Evolutionary conservation across 2,797 vertebrate genomes (phyloP).

Genomic region (Pseudocheirus occidentalis): DNA sequence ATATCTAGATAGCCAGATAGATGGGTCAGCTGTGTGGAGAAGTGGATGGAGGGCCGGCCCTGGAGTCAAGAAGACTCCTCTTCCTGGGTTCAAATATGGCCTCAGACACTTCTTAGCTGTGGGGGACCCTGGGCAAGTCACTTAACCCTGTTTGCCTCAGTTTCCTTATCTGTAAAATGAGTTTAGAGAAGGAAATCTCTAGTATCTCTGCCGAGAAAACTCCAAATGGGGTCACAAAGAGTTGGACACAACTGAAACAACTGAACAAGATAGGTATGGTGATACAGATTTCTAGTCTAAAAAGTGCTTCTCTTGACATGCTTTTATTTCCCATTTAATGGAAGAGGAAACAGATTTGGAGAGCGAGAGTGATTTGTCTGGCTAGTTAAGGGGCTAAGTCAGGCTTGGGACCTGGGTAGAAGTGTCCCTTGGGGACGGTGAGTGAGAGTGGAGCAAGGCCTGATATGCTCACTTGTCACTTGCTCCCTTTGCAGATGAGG

Average conservation of each 20-base stretch:
- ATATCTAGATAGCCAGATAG: background rate
- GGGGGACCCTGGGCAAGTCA: background rate
- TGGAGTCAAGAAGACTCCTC: too few species aligned
- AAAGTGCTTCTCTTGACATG: background rate
- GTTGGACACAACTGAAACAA: background rate
- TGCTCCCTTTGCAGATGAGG: conserved; percentile 88
- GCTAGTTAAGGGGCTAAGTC: background rate
- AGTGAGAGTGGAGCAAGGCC: background rate
- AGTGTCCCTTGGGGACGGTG: background rate
- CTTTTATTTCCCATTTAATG: background rate
- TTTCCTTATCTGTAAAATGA: background rate
- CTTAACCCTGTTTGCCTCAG: background rate
- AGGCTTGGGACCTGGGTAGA: background rate
- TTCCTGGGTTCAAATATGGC: background rate
- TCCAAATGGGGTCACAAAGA: background rate
- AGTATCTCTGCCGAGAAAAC: background rate
- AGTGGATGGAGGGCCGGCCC: too few species aligned
- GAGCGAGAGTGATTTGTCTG: background rate
- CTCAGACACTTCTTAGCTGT: background rate
- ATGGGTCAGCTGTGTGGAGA: background rate
- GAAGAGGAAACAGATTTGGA: background rate
- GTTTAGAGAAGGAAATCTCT: background rate
- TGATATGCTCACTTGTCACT: conserved; percentile 8
- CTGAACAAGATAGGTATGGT: too few species aligned
- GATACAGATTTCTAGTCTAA: background rate